A percentile compares a stretch with the other conserved stretches of the same genome.
Conservation (phyloP, 1,140 invertebrate genomes). For the Phthorimaea operculella region DNA sequence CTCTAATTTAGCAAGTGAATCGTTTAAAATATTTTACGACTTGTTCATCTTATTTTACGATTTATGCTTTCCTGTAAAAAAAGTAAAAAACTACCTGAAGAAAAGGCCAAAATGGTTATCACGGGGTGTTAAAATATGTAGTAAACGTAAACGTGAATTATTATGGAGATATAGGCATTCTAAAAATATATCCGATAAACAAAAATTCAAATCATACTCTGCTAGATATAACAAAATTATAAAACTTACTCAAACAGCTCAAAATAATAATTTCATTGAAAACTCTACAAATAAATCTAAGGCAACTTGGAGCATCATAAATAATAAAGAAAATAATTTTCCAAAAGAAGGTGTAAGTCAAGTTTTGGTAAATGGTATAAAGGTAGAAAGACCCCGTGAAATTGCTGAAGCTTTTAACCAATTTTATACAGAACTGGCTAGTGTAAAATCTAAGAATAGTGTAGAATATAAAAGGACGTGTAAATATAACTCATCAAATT, state of each 20-base stretch:
- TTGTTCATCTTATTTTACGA: not conserved
- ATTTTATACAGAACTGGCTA: too few relatives aligned
- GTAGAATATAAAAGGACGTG: not conserved
- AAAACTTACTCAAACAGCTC: constrained; percentile 10
- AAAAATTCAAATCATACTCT: constrained; percentile 8
- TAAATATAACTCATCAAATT: not conserved
- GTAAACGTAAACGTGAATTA: not conserved
- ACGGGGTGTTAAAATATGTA: not conserved
- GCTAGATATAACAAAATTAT: constrained; percentile 12
- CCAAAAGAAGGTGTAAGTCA: constrained; percentile 8
- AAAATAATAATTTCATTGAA: constrained; percentile 12
- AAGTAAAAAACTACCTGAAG: not conserved
- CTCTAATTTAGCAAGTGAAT: not conserved
- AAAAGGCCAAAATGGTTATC: not conserved
- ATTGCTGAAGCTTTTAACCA: too few relatives aligned
- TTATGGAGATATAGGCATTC: constrained; percentile 2
- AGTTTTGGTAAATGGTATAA: not conserved
- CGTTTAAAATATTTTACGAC: not conserved
- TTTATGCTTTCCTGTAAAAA: not conserved
- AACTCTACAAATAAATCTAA: constrained; percentile 15
- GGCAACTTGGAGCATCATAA: constrained; percentile 13
- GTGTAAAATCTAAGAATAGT: not conserved
- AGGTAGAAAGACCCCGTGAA: too few relatives aligned
- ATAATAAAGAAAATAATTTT: constrained; percentile 4
- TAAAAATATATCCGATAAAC: not conserved